Conservation (phyloP, 1,140 invertebrate species). For the Nasonia longicornis region DNA sequence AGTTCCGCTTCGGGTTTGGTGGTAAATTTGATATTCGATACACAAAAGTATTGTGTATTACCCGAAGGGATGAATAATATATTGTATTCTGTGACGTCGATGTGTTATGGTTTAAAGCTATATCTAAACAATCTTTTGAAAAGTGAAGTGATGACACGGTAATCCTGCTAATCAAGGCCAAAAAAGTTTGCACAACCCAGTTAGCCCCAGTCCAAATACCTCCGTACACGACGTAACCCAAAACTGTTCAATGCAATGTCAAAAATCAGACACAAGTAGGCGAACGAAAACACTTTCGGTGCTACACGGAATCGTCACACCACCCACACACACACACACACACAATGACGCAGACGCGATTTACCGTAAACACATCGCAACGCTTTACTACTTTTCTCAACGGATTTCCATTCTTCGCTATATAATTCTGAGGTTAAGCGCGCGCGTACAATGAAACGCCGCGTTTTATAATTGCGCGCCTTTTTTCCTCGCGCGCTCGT, state of each 20-base stretch:
- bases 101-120: too few relatives aligned
- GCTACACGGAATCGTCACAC: background rate
- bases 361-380: slow-evolving; percentile 11
- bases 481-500: background rate
- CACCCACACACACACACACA: background rate
- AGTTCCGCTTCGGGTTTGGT: too few relatives aligned
- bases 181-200: too few relatives aligned
- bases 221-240: background rate
- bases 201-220: background rate
- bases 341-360: background rate
- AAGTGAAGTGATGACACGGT: too few relatives aligned
- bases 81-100: too few relatives aligned
- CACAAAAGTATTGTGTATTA: too few relatives aligned
- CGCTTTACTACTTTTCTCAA: background rate
- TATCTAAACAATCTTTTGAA: too few relatives aligned
- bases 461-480: slow-evolving; percentile 11
- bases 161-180: too few relatives aligned
- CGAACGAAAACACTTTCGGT: background rate
- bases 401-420: slow-evolving; percentile 10
- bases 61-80: background rate
- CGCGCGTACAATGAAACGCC: slow-evolving; percentile 5
- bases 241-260: background rate
- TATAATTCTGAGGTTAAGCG: slow-evolving; percentile 5
- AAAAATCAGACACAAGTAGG: background rate
- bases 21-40: too few relatives aligned